Conservation (phyloP, 2,113 vertebrate species). For the Mobula birostris region DNA sequence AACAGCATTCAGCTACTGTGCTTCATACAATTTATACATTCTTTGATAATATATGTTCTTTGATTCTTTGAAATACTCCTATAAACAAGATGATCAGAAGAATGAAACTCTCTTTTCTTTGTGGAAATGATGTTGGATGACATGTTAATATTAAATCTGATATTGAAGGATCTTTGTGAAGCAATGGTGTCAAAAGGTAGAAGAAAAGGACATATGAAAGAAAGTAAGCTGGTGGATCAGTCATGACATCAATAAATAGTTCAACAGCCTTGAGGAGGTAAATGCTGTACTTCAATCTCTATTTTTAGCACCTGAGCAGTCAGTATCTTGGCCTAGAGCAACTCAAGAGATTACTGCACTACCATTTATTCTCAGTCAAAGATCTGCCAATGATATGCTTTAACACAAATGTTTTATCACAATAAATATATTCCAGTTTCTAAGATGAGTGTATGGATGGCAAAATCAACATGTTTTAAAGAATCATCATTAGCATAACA, state of each 20-base stretch:
- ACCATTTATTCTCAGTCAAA: background rate
- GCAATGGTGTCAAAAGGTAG: no score
- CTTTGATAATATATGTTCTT: no score
- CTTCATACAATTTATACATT: no score
- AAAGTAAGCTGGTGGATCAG: no score
- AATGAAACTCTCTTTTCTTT: no score
- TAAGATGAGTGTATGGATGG: background rate
- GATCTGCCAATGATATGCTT: background rate
- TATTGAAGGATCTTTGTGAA: no score
- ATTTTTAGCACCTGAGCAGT: background rate
- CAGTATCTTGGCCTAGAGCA: background rate
- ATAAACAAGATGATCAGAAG: no score
- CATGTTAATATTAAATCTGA: no score
- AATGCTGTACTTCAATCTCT: background rate
- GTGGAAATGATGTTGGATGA: no score
- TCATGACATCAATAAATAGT: background rate
- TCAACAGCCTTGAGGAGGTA: background rate
- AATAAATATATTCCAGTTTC: background rate
- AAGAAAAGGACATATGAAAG: no score
- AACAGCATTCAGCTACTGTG: no score
- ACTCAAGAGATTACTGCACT: background rate
- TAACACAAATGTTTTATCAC: background rate
- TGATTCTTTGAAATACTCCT: no score
- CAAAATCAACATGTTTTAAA: background rate
- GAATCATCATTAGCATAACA: background rate